Evolutionary conservation across 2,797 vertebrate genomes (phyloP).

Genomic region (Capromys pilorides): DNA sequence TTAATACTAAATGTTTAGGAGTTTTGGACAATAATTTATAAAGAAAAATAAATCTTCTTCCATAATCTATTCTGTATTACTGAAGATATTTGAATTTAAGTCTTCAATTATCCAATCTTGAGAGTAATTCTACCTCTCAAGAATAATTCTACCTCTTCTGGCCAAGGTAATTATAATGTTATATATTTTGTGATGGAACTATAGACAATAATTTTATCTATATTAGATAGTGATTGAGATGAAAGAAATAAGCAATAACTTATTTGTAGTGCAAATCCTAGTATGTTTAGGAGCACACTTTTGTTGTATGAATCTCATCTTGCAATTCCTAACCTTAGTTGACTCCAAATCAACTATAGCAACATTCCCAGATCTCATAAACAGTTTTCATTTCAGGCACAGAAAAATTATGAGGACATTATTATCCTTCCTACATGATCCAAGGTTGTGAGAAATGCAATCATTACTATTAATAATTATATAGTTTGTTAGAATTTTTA

Average conservation of each 20-base stretch:
- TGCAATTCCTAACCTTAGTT: constrained; percentile 46
- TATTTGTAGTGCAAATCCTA: constrained; percentile 16
- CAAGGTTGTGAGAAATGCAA: constrained; percentile 7
- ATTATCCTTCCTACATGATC: background rate
- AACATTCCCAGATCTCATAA: background rate
- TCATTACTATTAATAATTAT: constrained; percentile 21
- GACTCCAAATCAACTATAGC: background rate
- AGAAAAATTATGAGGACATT: background rate
- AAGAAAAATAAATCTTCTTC: constrained; percentile 75
- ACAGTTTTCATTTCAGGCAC: background rate
- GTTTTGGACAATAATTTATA: constrained; percentile 71
- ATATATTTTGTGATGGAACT: constrained; percentile 9
- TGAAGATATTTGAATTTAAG: constrained; percentile 65
- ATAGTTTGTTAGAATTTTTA: constrained; percentile 47
- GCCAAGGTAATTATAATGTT: constrained; percentile 37
- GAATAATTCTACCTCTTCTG: background rate
- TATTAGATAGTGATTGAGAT: background rate
- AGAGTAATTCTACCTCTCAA: constrained; percentile 50
- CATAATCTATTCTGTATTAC: constrained; percentile 66
- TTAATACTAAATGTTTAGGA: constrained; percentile 78
- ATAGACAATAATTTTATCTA: constrained; percentile 41
- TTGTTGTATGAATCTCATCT: constrained; percentile 26
- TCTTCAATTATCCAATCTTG: constrained; percentile 43
- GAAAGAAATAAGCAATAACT: constrained; percentile 32
- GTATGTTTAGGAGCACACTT: constrained; percentile 50